Base-by-base conservation (phyloP, 53 echinoderm and acorn worm species). In the Hippasteria phrygiana region DNA sequence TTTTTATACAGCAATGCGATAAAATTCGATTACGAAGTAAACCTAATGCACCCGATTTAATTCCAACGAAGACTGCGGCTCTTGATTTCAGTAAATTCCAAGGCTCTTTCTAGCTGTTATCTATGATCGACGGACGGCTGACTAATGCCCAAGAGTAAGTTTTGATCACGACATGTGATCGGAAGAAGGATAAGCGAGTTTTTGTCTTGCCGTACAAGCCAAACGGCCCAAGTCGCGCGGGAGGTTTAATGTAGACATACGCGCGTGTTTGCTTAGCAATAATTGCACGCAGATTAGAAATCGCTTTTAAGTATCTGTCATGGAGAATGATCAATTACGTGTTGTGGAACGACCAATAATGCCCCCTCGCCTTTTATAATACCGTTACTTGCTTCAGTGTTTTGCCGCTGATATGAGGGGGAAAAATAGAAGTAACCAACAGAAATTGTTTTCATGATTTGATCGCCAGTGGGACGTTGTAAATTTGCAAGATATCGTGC, bases 401-500 rank as follows among this genome's bases (percentile, higher is more conserved):
- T 38, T 41, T 22, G 39, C 29, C 56, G 40, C 78, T n/a, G 9
- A 11, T 54, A 11, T 14, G 59, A 78, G 36, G 1, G 67, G 36
- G 35, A 54, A 78, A 37, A 40, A 56, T 20, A 9, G 59, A 78
- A 37, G 59, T 59, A 78, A 78, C 59, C 78, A 78, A 56, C 13
- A 6, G 13, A 13, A 47, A 47, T 47, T 47, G n/a, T n/a, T n/a
- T n/a, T 13, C 6, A 13, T 47, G 13, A 62, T 78, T 59, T 59
- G 59, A 37, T 62, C 24, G 39, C 31, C 73, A 55, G 54, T 53
- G 78, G 78, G 37, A 78, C 59, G 59, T 29, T 22, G 13, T 36
- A 55, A 75, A 78, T 78, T n/a, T 55, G 78, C 78, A 59, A 78
- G 38, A 78, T 78, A 78, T 78, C 78, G 78, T 78, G 56, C 56